Base-by-base conservation (phyloP, 1,140 invertebrate genomes). In the Rhopalosiphum maidis region DNA sequence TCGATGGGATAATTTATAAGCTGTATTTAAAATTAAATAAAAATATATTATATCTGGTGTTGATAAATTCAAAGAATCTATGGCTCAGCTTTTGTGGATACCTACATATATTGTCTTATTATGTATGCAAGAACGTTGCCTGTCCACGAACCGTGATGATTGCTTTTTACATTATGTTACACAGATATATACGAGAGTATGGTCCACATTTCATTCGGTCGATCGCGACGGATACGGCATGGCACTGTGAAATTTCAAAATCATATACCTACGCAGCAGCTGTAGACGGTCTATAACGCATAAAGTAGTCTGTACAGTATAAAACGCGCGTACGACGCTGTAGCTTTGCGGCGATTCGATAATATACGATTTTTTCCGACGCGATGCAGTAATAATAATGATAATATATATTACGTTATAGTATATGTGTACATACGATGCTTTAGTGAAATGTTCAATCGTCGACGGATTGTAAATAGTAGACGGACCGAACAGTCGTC, bases 211-310 rank as follows among this genome's bases (percentile, higher is more conserved):
- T n/a, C n/a, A 18, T 77, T 77, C 60, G 15, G 30, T n/a, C 4
- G 60, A 77, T 15, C 60, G 54, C 54, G 22, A 23, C 54, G 21
- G 60, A 30, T 30, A n/a, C 55, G 55, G 55, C 60, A 6, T n/a
- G 60, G 60, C 30, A n/a, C 60, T 77, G 60, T 77, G 60, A 77
- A 77, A n/a, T 77, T 77, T 77, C 60, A 77, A 77, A 77, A 77
- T 6, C 30, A 15, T 18, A 68, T 68, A 68, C 60, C 60, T 77
- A 77, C 60, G 60, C 60, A 77, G 30, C 55, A 68, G 60, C 60
- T 68, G 60, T 68, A n/a, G 60, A 68, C 60, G 2, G 30, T n/a
- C 25, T 15, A 37, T 37, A 18, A 51, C 48, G 48, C 22, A 7
- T 60, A 23, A 4, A 30, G 43, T 60, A 6, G 60, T 77, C 60